A percentile compares a stretch with the other conserved stretches of the same genome.
These are phyloP conservation scores for Mesoclemmys tuberculata DNA, from an alignment of 2,113 vertebrate genomes.

Conservation along the genomic window DNA sequence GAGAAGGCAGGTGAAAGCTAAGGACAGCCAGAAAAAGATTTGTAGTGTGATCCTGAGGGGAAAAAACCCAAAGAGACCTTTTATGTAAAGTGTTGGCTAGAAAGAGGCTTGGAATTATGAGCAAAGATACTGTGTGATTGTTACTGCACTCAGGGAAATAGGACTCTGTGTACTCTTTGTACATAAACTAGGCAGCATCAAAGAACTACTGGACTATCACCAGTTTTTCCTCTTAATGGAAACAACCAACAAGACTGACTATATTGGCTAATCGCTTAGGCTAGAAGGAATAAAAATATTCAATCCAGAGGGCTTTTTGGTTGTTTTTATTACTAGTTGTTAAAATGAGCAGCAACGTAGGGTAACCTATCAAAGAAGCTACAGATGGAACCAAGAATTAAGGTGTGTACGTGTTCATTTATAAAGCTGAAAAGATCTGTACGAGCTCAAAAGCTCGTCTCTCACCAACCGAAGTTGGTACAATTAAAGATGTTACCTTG, in stretches of 20 bases:
- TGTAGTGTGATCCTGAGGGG: rapidly evolving
- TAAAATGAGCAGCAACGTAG: not conserved
- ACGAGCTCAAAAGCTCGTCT: not conserved
- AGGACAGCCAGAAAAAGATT: not conserved
- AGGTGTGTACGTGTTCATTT: not conserved
- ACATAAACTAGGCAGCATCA: not conserved
- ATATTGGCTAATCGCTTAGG: not conserved
- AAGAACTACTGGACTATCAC: not conserved
- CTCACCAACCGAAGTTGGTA: not conserved
- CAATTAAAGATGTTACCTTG: not conserved
- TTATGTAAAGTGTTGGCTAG: not conserved
- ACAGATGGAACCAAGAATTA: not conserved
- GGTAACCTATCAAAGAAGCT: not conserved
- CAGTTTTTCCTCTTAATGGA: not conserved
- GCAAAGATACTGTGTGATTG: not conserved
- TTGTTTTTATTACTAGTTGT: not conserved
- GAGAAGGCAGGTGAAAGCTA: not conserved
- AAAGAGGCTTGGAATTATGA: not conserved
- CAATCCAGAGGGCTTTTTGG: not conserved
- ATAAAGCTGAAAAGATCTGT: not conserved
- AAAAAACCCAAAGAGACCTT: not conserved
- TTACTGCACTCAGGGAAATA: not conserved
- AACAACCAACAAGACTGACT: not conserved
- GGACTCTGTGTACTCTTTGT: not conserved
- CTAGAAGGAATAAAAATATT: not conserved